These are phyloP conservation scores for Danio tinwini DNA, from an alignment of 2,797 vertebrate genomes.

Conservation along the genomic window DNA sequence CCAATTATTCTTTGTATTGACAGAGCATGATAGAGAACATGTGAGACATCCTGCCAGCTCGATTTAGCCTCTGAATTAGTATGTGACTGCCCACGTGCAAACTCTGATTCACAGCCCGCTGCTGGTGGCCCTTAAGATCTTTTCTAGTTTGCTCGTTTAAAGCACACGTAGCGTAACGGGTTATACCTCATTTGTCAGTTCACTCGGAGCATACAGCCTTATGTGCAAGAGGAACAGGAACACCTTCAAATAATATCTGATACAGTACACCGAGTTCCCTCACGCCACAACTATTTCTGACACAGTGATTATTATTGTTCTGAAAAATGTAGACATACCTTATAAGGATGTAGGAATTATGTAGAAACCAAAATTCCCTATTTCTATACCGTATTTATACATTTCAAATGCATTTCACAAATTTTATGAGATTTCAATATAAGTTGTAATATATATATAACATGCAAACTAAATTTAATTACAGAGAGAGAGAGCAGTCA, in stretches of 20 bases:
- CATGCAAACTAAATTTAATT: too few relatives aligned
- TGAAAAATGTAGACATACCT: conserved; percentile 1
- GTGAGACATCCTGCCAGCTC: conserved; percentile 50
- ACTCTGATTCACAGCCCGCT: conserved; percentile 42
- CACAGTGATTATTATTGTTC: not conserved
- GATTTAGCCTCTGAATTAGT: conserved; percentile 54
- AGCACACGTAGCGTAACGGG: conserved; percentile 19
- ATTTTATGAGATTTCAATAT: too few relatives aligned
- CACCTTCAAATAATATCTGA: conserved; percentile 1
- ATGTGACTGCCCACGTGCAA: conserved; percentile 54
- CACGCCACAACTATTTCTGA: not conserved
- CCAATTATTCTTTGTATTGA: conserved; percentile 59
- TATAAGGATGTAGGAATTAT: not conserved
- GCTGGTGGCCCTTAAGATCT: conserved; percentile 37
- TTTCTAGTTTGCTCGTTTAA: conserved; percentile 24
- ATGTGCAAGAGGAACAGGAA: not conserved
- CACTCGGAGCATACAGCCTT: not conserved
- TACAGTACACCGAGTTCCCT: not conserved
- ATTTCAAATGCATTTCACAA: too few relatives aligned
- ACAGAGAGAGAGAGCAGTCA: too few relatives aligned
- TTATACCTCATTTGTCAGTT: conserved; percentile 26
- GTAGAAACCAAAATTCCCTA: not conserved
- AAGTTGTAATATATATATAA: too few relatives aligned
- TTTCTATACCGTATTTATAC: too few relatives aligned
- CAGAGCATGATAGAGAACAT: conserved; percentile 57